A percentile compares a stretch with the other conserved stretches of the same genome.
Evolutionary conservation across 2,797 vertebrate species (phyloP).

Genomic region (Aldrovandia affinis): DNA sequence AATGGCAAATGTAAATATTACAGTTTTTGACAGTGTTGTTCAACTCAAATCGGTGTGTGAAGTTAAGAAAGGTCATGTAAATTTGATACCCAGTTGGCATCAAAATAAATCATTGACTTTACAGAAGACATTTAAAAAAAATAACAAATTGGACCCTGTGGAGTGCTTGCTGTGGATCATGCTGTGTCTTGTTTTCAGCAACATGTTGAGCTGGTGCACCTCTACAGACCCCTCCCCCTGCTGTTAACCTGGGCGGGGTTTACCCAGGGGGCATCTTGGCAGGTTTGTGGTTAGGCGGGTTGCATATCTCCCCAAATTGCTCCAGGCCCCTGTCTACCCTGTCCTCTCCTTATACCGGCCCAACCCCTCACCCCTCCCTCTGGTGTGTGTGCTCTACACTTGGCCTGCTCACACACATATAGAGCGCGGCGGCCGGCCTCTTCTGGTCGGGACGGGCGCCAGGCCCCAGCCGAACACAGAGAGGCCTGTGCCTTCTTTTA

Average conservation of each 20-base stretch:
- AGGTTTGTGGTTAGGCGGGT: not conserved
- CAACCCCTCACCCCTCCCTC: not conserved
- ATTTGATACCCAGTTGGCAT: too few relatives aligned
- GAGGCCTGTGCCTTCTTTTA: constrained; percentile 72
- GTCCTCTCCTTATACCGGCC: not conserved
- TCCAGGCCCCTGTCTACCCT: not conserved
- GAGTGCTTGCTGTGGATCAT: not conserved
- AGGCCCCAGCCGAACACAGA: constrained; percentile 67
- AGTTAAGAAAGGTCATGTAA: too few relatives aligned
- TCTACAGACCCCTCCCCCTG: not conserved
- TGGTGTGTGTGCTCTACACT: not conserved
- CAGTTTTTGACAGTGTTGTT: not conserved
- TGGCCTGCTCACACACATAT: constrained; percentile 50
- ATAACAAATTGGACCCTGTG: not conserved
- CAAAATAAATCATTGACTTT: not conserved
- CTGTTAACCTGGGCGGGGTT: not conserved
- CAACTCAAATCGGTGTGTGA: too few relatives aligned
- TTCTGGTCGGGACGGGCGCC: constrained; percentile 71
- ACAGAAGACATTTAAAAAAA: not conserved
- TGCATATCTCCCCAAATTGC: not conserved
- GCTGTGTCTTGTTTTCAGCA: not conserved
- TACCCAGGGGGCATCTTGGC: not conserved
- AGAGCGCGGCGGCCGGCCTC: constrained; percentile 67
- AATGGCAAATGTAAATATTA: not conserved
- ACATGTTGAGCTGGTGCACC: not conserved